Evolutionary conservation across 2,113 vertebrate genomes (phyloP), one percentile per base, ranked within the genome.

Genomic region (Panurus biarmicus): DNA sequence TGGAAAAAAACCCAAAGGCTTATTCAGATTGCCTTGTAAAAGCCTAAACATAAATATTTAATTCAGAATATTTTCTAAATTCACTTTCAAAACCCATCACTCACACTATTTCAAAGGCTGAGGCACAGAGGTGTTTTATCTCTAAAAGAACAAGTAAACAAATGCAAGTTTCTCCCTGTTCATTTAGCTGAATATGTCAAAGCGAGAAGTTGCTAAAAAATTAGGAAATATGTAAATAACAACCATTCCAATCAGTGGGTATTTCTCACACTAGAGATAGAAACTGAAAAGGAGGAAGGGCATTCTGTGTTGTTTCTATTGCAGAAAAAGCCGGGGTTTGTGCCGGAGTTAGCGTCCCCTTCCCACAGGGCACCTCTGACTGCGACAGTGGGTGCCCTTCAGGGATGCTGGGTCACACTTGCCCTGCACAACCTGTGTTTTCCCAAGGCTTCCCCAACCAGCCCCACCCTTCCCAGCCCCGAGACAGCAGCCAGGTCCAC

Each of bases 11-110:
- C 70, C 89, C 87, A 91, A 96, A 93, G 71, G 74, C 80, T 89
- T 90, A 89, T 93, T 93, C 92, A 86, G 74, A 95, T 89, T 94
- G 94, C 77, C 80, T 95, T 90, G 78, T 90, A 95, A 97, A 93
- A 96, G 90, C 94, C 89, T 96, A 87, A 94, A 85, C 95, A 97
- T 97, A 92, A 96, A 95, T 96, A 96, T 96, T 97, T 96, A 93
- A 97, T 97, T 95, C 92, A 83, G 90, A 85, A 89, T 93, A 85
- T 94, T 90, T 93, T 96, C 94, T 90, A 96, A 94, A 91, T 95
- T 95, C 94, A 88, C 93, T 95, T 95, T 91, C 87, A 97, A 95
- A 96, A 80, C 2, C 44, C 90, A 88, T 95, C 93, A 93, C 95
- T 95, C 91, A 94, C 81, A 70, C 78, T 47, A 85, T 96, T 96